Percentiles rank a stretch among this genome's conserved stretches.
Evolutionary conservation across 2,113 vertebrate species (phyloP).

Genomic region (Myocastor coypus): DNA sequence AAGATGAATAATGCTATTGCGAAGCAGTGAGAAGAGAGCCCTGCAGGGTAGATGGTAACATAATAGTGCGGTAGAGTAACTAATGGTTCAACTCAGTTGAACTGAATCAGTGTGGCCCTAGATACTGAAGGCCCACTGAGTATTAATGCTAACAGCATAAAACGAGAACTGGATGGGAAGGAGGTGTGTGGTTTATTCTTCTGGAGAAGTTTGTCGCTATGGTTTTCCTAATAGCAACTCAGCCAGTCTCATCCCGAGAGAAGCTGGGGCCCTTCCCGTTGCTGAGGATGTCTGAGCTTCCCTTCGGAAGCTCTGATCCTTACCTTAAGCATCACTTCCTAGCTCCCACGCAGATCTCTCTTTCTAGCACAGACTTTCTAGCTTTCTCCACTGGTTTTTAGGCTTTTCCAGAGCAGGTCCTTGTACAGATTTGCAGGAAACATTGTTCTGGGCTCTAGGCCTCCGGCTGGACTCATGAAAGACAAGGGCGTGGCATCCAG

Average conservation of each 20-base stretch:
- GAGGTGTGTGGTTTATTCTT: not conserved
- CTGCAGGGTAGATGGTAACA: not conserved
- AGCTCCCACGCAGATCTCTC: not conserved
- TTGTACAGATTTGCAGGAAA: not conserved
- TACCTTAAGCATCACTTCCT: not conserved
- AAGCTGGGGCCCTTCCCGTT: too few species aligned
- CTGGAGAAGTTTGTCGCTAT: not conserved
- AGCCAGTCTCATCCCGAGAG: not conserved
- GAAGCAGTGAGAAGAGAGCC: not conserved
- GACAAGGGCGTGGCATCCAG: too few species aligned
- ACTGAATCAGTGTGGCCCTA: not conserved
- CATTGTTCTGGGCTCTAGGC: not conserved
- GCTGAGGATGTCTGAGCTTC: too few species aligned
- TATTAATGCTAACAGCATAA: not conserved
- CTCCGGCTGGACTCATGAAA: not conserved
- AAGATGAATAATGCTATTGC: not conserved
- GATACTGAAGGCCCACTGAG: too few species aligned
- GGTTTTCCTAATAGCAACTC: not conserved
- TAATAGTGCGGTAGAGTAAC: not conserved
- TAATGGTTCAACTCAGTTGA: not conserved
- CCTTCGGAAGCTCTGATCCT: not conserved
- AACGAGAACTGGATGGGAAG: not conserved
- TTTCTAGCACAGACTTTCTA: not conserved
- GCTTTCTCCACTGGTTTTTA: not conserved
- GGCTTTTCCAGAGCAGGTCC: not conserved